These are phyloP conservation scores for Alcedo quadribrachys DNA, from an alignment of 2,797 vertebrate genomes.

Conservation along the genomic window DNA sequence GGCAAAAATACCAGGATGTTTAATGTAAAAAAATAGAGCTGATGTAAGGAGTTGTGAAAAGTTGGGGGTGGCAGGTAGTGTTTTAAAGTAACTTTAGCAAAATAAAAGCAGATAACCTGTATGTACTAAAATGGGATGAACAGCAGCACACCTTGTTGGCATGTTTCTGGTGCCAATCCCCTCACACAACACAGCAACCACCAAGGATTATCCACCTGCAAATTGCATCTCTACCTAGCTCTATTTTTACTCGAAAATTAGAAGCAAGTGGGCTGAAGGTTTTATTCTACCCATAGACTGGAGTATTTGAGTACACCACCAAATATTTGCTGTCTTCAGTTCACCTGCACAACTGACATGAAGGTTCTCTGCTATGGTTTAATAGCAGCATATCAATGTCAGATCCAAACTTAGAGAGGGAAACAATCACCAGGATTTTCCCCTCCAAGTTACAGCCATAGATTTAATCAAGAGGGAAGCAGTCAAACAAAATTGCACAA, in stretches of 20 bases:
- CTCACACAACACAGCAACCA: not conserved
- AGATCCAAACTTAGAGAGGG: not conserved
- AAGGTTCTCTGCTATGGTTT: not conserved
- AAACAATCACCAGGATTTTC: not conserved
- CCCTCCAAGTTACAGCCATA: not conserved
- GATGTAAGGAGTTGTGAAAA: not conserved
- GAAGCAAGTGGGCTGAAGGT: not conserved
- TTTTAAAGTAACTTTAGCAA: not conserved
- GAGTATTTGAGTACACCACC: not conserved
- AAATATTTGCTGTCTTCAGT: not conserved
- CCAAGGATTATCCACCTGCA: not conserved
- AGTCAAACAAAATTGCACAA: conserved; percentile 26
- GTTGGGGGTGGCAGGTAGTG: not conserved
- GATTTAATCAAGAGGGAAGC: not conserved
- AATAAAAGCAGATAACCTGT: not conserved
- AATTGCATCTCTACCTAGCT: not conserved
- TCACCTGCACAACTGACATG: not conserved
- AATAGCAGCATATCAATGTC: not conserved
- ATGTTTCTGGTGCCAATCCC: not conserved
- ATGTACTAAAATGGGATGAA: not conserved
- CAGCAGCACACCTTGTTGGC: not conserved
- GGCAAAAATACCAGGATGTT: not conserved
- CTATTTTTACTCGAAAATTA: not conserved
- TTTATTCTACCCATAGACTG: not conserved
- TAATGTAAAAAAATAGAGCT: not conserved